phyloP scores from a whole-genome alignment of 30 jellyfish, hydroid and myxozoan genomes.

The Cassiopea andromeda region DNA sequence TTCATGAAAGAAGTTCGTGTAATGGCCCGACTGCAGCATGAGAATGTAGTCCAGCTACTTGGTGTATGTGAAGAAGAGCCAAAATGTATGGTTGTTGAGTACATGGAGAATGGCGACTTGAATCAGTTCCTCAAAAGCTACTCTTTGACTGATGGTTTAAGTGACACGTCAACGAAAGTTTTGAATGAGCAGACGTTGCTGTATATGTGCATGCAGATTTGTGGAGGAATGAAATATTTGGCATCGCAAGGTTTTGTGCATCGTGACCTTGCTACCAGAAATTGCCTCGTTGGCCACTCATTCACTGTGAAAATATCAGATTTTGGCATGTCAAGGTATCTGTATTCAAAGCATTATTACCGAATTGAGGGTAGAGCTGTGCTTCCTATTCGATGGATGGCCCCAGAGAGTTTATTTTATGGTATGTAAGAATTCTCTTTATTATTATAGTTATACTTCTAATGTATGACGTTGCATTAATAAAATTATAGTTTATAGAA shows the following conservation, averaged over 20 bases:
- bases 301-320: conserved; percentile 86
- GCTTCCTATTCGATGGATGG: conserved; percentile 96
- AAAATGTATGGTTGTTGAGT: conserved; percentile 89
- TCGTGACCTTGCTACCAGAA: conserved; percentile 96
- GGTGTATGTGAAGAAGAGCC: conserved; percentile 92
- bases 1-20: conserved; percentile 92
- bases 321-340: conserved; percentile 86
- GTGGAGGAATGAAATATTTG: conserved; percentile 87
- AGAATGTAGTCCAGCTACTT: conserved; percentile 82
- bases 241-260: conserved; percentile 86
- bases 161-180: conserved; percentile 62
- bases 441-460: not conserved
- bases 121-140: conserved; percentile 70
- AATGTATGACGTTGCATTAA: not conserved
- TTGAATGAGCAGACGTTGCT: conserved; percentile 68
- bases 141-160: conserved; percentile 5
- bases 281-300: conserved; percentile 96
- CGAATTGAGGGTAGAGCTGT: conserved; percentile 93
- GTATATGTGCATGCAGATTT: conserved; percentile 81
- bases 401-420: conserved; percentile 89
- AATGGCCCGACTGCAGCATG: conserved; percentile 93
- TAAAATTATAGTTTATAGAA: too few species aligned
- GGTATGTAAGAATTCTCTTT: conserved; percentile 39
- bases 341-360: conserved; percentile 86
- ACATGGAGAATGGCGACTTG: conserved; percentile 95